Base-by-base conservation (phyloP, 2,888 invertebrate species). In the Augiades crinisus region DNA sequence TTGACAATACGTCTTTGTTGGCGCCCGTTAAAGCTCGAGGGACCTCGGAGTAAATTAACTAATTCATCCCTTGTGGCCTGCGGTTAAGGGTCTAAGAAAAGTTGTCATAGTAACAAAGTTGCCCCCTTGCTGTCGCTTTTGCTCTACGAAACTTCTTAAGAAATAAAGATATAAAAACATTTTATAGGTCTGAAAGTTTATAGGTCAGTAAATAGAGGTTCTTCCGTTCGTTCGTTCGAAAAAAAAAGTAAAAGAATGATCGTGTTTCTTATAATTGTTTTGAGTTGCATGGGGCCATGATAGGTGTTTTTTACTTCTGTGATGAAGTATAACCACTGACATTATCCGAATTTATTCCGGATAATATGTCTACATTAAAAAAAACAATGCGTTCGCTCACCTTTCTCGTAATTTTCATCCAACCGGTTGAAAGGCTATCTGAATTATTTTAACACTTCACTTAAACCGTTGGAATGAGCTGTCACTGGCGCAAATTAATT, bases 1-100 rank as follows among this genome's bases (percentile, higher is more conserved):
- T 67, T 68, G 64, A 76, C 78, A 78, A 75, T 65, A 58, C 60
- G 59, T 57, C 57, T 59, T 60, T 60, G 57, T 59, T 58, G 45
- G 41, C 33, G 21, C 41, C 21, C 10, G 19, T 2, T 10, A 8
- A 10, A 27, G 10, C 27, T 27, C n/a, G 6, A 27, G 10, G 27
- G 5, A 31, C 31, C 6, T 5, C 31, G 34, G 16, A 17, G 34
- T 34, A 34, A 27, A 34, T 34, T 19, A 51, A 49, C 43, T 27
- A 41, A 34, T 44, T 12, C 22, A 8, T 16, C 22, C 14, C 46
- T 30, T n/a, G 34, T 34, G 34, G 34, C 16, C 30, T n/a, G 34
- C 17, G 34, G 34, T n/a, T 16, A n/a, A 16, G 34, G 34, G 16
- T 6, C 34, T 34, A 8, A 14, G 31, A 14, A 14, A 31, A 17